Base-by-base conservation (phyloP, 2,113 vertebrate genomes). In the Rhabdomys dilectus region DNA sequence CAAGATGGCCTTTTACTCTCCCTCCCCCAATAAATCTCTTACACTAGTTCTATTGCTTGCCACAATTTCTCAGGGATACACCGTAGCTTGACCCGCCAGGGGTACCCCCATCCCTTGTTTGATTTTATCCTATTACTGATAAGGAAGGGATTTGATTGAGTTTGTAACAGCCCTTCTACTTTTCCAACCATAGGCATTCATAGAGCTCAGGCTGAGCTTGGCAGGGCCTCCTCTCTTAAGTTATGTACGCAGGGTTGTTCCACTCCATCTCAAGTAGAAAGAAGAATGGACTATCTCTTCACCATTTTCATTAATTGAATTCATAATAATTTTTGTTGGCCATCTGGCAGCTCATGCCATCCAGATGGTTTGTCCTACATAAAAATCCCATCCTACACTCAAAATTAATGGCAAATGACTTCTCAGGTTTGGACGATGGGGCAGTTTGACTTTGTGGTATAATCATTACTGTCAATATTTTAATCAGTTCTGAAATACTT, bases 401-500 rank as follows among this genome's bases (percentile, higher is more conserved):
- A 92, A 96, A 94, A 92, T 84, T 22, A 93, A 93, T 7, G 42
- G 24, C 42, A 70, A 78, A 58, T 90, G 53, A 56, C 31, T 68
- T 94, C 72, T 87, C 64, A 85, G 68, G 42, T 58, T 93, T 89
- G 68, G 68, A 86, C 93, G 31, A 64, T 31, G 86, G 5, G 73
- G 26, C 10, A 39, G 10, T 89, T 82, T 89, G 92, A 89, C 60
- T 95, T 97, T 64, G 36, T 29, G 72, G 7, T 96, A 51, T 88
- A 48, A 94, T 89, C 51, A 91, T 95, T 51, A 73, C 58, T 56
- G 62, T 51, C 70, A 93, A 64, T 95, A 90, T 91, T 92, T 95
- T 75, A 48, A 89, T 72, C 48, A 78, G 48, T 88, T 86, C 51
- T 45, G 3, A 85, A 94, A 89, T 82, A 86, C 16, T 91, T 31